Evolutionary conservation across 2,797 vertebrate species (phyloP), one percentile per base, ranked within the genome.

Genomic region (Phataginus tricuspis): DNA sequence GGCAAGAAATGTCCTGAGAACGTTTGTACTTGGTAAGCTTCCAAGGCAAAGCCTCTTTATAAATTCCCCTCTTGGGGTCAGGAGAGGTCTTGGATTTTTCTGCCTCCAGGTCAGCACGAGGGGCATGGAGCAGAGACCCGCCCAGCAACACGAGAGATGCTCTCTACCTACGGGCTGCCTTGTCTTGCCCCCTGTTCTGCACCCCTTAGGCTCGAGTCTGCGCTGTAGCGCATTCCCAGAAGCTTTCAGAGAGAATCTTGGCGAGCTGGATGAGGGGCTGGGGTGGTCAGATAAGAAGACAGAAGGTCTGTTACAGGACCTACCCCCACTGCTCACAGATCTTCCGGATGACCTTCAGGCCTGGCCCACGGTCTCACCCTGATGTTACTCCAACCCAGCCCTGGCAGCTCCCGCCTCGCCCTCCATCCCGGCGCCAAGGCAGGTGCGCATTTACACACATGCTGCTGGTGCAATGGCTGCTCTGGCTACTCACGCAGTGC

Each of bases 71-170:
- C 37, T 19, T 1, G 2, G 2, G 18, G 11, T 64, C 45, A 16
- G 2, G 71, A 29, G 21, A 55, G 11, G 14, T 31, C 53, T 51
- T 78, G 1, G 42, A 6, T 55, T 57, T 63, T 66, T 53, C 55
- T 4, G 42, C 11, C n/a, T 42, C 9, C 53, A 71, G 25, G 39
- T 37, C 7, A 8, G 12, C 14, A 34, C 29, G 37, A 10, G 14
- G 15, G 13, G 34, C 45, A 5, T 15, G 59, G 77, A 25, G 45
- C 39, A 31, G 37, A 34, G 14, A 11, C 57, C 31, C 2, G n/a
- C 1, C 11, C 10, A 0, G 9, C 0, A 4, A n/a, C 9, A 15
- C 4, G 4, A 34, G 14, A 27, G 5, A 39, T 21, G 12, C 53
- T 79, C 51, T 25, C 57, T 27, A 37, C 10, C 4, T 15, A 27